Evolutionary conservation across 2,113 vertebrate species (phyloP), one percentile per base, ranked within the genome.

Genomic region (Lathamus discolor): DNA sequence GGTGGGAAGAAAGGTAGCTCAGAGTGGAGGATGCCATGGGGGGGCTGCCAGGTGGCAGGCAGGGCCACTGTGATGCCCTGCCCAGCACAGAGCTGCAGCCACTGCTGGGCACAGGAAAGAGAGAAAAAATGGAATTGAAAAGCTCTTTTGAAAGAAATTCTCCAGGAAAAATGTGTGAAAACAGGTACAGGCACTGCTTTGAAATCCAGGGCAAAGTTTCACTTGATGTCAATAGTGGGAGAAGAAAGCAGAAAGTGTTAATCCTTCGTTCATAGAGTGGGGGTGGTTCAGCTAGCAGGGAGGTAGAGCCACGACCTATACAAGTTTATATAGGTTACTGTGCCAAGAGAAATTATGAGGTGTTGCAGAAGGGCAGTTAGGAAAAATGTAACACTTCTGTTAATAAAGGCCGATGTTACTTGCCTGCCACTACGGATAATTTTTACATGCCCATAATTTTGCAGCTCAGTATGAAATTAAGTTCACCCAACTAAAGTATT

Each of bases 91-190:
- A 49, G 72, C 66, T 51, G 83, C 5, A 6, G 35, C 48, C 68
- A 11, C 54, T 0, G 1, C 66, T 2, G 19, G 17, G 28, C 0
- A 0, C 1, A 19, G 61, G 13, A 22, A 39, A 25, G 23, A 57
- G 51, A 10, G 19, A 13, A 37, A 37, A 12, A 27, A 55, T 23
- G 46, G n/a, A 61, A 59, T 28, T 62, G 22, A 66, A 70, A 74
- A 64, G 29, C 68, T 51, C 66, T 82, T 72, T 22, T 15, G 43
- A 25, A 72, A 46, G 13, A 49, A 77, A 59, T 33, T 49, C 28
- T 22, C 8, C 17, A 4, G 37, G 49, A 83, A 77, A 77, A 95
- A 51, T 4, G 16, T 46, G 13, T 0, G 1, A 46, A 83, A 76
- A n/a, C 19, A 66, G 48, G 16, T 51, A 6, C 41, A 3, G 63